phyloP scores from a whole-genome alignment of 1,140 invertebrate genomes.

The Drosophila repletoides region DNA sequence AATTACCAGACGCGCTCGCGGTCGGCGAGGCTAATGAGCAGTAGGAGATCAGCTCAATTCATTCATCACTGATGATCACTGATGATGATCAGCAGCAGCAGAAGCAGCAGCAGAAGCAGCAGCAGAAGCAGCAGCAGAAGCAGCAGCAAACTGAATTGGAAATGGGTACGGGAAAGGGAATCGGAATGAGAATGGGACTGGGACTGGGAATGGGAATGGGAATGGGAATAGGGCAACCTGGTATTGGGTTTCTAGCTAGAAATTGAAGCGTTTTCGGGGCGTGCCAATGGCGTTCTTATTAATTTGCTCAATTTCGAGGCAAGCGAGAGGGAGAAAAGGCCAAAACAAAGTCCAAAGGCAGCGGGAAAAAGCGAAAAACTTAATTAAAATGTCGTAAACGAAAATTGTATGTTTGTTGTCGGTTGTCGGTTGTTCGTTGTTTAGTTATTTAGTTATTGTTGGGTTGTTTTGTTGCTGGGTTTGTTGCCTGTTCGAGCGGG shows the following conservation, averaged over 20 bases:
- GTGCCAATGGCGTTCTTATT: slow-evolving; percentile 78
- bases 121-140: slow-evolving; percentile 25
- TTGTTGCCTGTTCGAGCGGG: slow-evolving; percentile 6
- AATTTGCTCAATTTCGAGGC: slow-evolving; percentile 70
- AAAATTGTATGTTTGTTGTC: slow-evolving; percentile 71
- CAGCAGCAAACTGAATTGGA: background rate
- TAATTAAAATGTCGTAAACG: slow-evolving; percentile 81
- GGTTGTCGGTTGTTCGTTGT: background rate
- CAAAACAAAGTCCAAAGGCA: background rate
- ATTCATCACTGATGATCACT: slow-evolving; percentile 77
- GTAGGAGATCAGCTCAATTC: slow-evolving; percentile 74
- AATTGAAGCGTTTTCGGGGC: slow-evolving; percentile 54
- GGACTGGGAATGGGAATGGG: background rate
- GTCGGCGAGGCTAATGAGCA: slow-evolving; percentile 69
- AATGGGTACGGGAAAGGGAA: background rate
- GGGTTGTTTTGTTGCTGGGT: slow-evolving; percentile 19
- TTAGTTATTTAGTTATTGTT: too few relatives aligned
- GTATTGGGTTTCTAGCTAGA: slow-evolving; percentile 3
- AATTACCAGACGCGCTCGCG: slow-evolving; percentile 72
- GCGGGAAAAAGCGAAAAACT: slow-evolving; percentile 60
- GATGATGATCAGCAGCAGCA: slow-evolving; percentile 54
- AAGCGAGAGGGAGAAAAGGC: background rate
- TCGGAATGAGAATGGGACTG: background rate
- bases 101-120: slow-evolving; percentile 17
- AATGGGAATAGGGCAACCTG: background rate